These are phyloP conservation scores for Albula goreensis DNA, from an alignment of 2,113 vertebrate species.

Conservation along the genomic window DNA sequence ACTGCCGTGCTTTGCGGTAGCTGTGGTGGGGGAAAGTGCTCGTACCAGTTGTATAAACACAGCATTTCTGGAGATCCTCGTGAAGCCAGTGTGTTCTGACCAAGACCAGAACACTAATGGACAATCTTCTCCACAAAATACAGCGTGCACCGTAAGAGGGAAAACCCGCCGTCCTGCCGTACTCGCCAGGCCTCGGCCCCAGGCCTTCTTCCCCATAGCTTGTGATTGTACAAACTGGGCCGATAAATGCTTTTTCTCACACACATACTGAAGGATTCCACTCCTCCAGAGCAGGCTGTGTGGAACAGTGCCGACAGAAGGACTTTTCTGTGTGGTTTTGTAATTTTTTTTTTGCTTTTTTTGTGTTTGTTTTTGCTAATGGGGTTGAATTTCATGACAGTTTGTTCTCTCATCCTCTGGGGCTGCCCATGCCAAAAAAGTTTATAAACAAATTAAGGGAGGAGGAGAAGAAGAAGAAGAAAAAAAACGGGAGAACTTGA, in stretches of 20 bases:
- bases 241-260: neutral
- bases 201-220: neutral
- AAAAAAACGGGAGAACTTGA: neutral
- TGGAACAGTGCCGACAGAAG: neutral
- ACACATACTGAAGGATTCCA: neutral
- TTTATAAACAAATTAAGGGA: slow-evolving; percentile 16
- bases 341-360: neutral
- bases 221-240: neutral
- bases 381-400: slow-evolving; percentile 11
- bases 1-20: neutral
- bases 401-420: slow-evolving; percentile 11
- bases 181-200: neutral
- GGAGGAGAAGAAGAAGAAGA: neutral
- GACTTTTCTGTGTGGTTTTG: neutral
- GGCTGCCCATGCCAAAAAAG: neutral
- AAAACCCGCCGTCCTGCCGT: neutral
- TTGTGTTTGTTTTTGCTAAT: slow-evolving; percentile 10
- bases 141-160: neutral
- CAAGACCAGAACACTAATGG: neutral
- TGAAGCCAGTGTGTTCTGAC: neutral
- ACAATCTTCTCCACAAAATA: neutral
- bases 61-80: neutral
- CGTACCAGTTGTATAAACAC: neutral
- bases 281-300: neutral
- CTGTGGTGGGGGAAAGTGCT: neutral